These are phyloP conservation scores for Alethe diademata DNA, from an alignment of 2,113 vertebrate genomes.

Conservation along the genomic window DNA sequence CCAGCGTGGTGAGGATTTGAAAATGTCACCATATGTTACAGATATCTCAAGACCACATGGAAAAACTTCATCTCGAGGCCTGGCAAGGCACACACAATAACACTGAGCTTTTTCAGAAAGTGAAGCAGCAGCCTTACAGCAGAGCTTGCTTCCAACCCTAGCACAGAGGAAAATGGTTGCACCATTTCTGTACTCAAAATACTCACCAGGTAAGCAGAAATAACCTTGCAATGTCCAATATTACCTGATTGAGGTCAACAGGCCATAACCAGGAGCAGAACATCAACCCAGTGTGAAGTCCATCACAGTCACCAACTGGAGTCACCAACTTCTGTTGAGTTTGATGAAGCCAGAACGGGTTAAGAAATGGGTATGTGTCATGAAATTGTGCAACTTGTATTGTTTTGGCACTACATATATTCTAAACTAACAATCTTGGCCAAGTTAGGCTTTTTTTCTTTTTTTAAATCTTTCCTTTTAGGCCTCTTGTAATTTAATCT, in stretches of 20 bases:
- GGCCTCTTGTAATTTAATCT: neutral
- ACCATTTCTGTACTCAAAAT: neutral
- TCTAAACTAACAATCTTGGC: slow-evolving; percentile 11
- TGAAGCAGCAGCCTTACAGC: neutral
- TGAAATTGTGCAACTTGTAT: neutral
- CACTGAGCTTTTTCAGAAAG: neutral
- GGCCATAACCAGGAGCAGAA: neutral
- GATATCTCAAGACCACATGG: neutral
- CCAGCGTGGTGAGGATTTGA: neutral
- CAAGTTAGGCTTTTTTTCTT: neutral
- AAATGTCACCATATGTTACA: neutral
- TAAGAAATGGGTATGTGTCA: neutral
- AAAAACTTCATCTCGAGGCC: neutral
- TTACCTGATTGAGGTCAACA: neutral
- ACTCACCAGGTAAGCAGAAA: neutral
- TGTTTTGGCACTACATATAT: slow-evolving; percentile 11
- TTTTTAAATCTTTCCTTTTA: neutral
- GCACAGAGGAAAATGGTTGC: neutral
- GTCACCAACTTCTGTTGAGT: neutral
- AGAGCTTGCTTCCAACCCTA: neutral
- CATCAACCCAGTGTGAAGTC: neutral
- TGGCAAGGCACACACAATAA: neutral
- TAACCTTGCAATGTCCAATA: neutral
- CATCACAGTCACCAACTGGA: fast-evolving
- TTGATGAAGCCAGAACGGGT: neutral